Percentiles rank a stretch among this genome's conserved stretches.
phyloP scores from a whole-genome alignment of 2,888 invertebrate species.

The Aporophyla lueneburgensis region DNA sequence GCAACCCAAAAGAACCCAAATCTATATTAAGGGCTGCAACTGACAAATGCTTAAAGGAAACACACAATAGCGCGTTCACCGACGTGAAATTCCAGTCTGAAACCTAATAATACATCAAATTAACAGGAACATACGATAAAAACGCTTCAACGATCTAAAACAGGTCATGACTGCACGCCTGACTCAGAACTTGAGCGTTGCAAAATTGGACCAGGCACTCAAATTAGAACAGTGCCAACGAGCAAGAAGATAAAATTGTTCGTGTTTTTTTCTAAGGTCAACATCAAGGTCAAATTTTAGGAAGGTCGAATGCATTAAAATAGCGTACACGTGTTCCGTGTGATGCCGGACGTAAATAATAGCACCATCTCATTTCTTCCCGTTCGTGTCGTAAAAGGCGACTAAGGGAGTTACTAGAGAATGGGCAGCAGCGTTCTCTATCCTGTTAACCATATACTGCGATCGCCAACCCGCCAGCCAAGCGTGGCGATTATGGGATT shows the following conservation, averaged over 20 bases:
- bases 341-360: too few species aligned
- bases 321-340: too few species aligned
- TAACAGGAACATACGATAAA: constrained; percentile 40
- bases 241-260: constrained; percentile 29
- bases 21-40: too few species aligned
- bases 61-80: not conserved
- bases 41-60: too few species aligned
- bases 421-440: too few species aligned
- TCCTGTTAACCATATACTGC: too few species aligned
- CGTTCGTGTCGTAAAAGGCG: too few species aligned
- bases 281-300: constrained; percentile 33
- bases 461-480: too few species aligned
- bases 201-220: constrained; percentile 57
- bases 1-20: too few species aligned
- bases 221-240: constrained; percentile 60
- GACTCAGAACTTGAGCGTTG: constrained; percentile 66
- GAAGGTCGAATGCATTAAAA: constrained; percentile 11
- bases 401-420: too few species aligned
- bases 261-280: constrained; percentile 26
- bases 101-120: constrained; percentile 36
- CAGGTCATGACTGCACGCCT: constrained; percentile 63
- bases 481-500: too few species aligned
- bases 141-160: constrained; percentile 45
- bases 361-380: too few species aligned
- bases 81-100: not conserved